These are phyloP conservation scores for Drosophila mimica DNA, from an alignment of 2,888 invertebrate species.

Conservation along the genomic window DNA sequence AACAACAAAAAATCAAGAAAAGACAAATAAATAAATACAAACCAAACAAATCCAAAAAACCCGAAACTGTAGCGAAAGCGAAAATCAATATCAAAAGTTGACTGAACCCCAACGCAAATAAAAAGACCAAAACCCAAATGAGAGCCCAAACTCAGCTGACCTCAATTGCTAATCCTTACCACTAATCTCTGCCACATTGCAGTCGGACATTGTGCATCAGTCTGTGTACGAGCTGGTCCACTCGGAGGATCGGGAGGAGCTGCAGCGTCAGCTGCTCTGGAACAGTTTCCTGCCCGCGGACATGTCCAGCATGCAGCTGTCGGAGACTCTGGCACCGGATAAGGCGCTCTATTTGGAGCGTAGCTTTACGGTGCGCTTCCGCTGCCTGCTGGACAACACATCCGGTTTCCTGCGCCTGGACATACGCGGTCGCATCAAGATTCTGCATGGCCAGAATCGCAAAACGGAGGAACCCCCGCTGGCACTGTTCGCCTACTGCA, in stretches of 20 bases:
- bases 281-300: slow-evolving; percentile 93
- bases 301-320: slow-evolving; percentile 89
- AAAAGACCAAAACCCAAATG: not conserved
- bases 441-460: slow-evolving; percentile 97
- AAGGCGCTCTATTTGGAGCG: slow-evolving; percentile 96
- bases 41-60: slow-evolving; percentile 15
- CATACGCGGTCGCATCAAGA: slow-evolving; percentile 97
- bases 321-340: slow-evolving; percentile 95
- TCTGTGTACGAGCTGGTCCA: slow-evolving; percentile 99
- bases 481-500: slow-evolving; percentile 98
- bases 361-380: slow-evolving; percentile 99
- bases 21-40: slow-evolving; percentile 34
- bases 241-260: slow-evolving; percentile 98
- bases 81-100: slow-evolving; percentile 68
- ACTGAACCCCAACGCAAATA: slow-evolving; percentile 51
- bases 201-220: slow-evolving; percentile 99
- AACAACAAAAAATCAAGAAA: slow-evolving; percentile 10
- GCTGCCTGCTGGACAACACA: slow-evolving; percentile 99
- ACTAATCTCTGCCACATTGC: slow-evolving; percentile 83
- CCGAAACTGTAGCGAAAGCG: slow-evolving; percentile 50
- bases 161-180: not conserved
- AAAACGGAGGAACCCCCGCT: slow-evolving; percentile 97
- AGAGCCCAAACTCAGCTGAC: slow-evolving; percentile 6
- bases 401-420: slow-evolving; percentile 99
- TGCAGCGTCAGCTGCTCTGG: slow-evolving; percentile 97